Base-by-base conservation (phyloP, 2,888 invertebrate species). In the Parnassius apollo region DNA sequence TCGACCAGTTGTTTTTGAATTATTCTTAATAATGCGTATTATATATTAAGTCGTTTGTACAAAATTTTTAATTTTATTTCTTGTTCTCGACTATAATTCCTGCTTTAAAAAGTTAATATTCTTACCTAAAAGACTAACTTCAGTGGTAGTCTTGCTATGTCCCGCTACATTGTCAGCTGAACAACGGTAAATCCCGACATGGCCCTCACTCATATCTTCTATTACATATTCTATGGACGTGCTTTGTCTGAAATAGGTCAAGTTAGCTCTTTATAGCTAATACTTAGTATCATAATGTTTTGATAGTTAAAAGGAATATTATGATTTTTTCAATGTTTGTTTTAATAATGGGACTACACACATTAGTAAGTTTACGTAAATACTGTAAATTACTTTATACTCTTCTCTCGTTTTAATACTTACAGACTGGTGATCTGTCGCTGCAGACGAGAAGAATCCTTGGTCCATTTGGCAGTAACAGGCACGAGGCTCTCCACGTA, bases 401-500 rank as follows among this genome's bases (percentile, higher is more conserved):
- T 35, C 7, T 35, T 7, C 35, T 35, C 35, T 35, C 35, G 35
- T 35, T 18, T 61, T n/a, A 7, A 45, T 35, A 81, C 88, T 82
- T 66, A 90, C 89, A 87, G 69, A 65, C 85, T 86, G 12, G 85
- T 77, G 2, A 71, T 69, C 9, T 71, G 69, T 1, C 70, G 65
- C 57, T 78, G 79, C 49, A 82, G 61, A 10, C 61, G 71, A 0
- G 62, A 66, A 0, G 69, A 69, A 46, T 84, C 82, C 63, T 78
- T 86, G 2, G 75, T 85, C 95, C 95, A 95, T 69, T 83, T 83
- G 0, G 93, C 92, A 0, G 86, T 86, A 66, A 93, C 93, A 0
- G 95, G 95, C 3, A 94, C 93, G 46, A 93, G 75, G 63, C 95
- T 95, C 64, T 94, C 92, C 9, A 95, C 93, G 18, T 83, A 80